Conservation (phyloP, 2,113 vertebrate species). For the Xenopus laevis region DNA sequence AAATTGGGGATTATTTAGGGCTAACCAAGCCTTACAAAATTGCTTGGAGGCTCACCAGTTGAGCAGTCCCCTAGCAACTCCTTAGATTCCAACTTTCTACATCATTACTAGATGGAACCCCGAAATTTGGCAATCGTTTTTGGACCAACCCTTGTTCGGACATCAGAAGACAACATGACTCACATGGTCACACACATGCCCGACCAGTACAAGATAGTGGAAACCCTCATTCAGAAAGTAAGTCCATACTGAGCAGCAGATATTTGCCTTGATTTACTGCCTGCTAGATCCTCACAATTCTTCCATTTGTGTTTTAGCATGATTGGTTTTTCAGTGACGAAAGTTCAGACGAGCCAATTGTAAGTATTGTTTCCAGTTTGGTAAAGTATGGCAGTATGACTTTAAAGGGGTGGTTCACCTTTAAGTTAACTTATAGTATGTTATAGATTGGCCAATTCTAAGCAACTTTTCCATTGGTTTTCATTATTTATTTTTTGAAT, state of each 20-base stretch:
- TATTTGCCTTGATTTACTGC: background rate
- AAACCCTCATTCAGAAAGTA: slow-evolving; percentile 98
- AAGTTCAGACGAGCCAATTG: slow-evolving; percentile 86
- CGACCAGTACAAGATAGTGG: slow-evolving; percentile 97
- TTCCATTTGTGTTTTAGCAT: slow-evolving; percentile 74
- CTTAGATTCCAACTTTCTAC: background rate
- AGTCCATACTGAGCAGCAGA: slow-evolving; percentile 52
- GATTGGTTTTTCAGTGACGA: slow-evolving; percentile 98
- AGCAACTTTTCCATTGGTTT: too few relatives aligned
- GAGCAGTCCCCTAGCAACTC: too few relatives aligned
- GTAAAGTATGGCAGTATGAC: background rate
- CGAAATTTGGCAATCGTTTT: slow-evolving; percentile 97
- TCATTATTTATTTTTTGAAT: too few relatives aligned
- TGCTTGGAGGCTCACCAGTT: too few relatives aligned
- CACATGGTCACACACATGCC: slow-evolving; percentile 99
- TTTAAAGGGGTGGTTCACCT: background rate
- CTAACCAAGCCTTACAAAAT: too few relatives aligned
- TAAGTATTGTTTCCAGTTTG: slow-evolving; percentile 67
- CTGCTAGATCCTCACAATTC: slow-evolving; percentile 29
- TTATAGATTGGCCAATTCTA: too few relatives aligned
- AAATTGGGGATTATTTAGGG: too few relatives aligned
- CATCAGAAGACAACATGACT: slow-evolving; percentile 98
- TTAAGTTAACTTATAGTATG: too few relatives aligned
- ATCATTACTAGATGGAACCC: slow-evolving; percentile 86
- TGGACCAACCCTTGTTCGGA: slow-evolving; percentile 92